Evolutionary conservation across 2,888 invertebrate genomes (phyloP), one percentile per base, ranked within the genome.

Genomic region (Melanchra persicariae): DNA sequence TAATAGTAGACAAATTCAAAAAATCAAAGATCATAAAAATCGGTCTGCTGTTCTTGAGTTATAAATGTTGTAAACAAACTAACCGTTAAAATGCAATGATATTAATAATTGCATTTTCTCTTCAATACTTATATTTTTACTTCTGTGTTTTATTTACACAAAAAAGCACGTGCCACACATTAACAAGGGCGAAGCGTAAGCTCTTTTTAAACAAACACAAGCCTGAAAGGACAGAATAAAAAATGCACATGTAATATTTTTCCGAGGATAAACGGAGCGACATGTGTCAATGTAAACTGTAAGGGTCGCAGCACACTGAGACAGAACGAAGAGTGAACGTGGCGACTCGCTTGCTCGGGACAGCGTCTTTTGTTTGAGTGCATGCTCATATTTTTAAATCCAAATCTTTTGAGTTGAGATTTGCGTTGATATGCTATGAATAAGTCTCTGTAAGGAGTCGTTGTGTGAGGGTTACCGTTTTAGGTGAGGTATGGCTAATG

Each of bases 221-320:
- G 17, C 37, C 30, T 52, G 66, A 61, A 65, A 66, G 65, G 8
- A 37, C 45, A 19, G 52, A 51, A 76, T 77, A 82, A 77, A 77
- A 72, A 72, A 78, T 73, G 73, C 68, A 78, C 49, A 60, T 69
- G 73, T 79, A 69, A 79, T 79, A 79, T 82, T 82, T 79, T 77
- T 61, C 65, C 63, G 40, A 19, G 59, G 60, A 73, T 82, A 72
- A 72, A 51, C 52, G 52, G 22, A 63, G 82, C 22, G 77, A 61
- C 82, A 69, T 60, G 73, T 82, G 82, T 79, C 82, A 82, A 82
- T 78, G 78, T 81, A 17, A 43, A 62, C 24, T 7, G 59, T 67
- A 52, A 61, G 37, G 79, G 82, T 77, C 57, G 57, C 24, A 37
- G 40, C 55, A 64, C 78, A 81, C 60, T 71, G 40, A 8, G 40